Evolutionary conservation across 53 echinoderm and acorn worm species (phyloP).

Genomic region (Apostichopus leukothele): DNA sequence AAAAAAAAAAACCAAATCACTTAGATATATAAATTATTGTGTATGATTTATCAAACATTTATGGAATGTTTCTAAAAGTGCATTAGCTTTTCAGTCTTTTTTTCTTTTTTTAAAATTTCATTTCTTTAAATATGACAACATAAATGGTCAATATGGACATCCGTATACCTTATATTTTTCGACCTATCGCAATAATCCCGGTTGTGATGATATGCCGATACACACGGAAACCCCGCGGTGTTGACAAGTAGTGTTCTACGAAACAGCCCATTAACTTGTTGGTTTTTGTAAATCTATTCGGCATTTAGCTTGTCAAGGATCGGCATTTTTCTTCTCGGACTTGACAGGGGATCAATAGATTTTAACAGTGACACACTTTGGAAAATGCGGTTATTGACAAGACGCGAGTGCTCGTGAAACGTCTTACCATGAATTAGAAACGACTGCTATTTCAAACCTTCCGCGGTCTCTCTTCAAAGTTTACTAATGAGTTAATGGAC

Average conservation of each 20-base stretch:
- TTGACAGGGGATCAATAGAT: slow-evolving; percentile 8
- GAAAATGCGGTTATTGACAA: not conserved
- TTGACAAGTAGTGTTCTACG: not conserved
- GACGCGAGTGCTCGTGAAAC: not conserved
- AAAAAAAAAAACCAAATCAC: too few species aligned
- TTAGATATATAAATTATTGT: too few species aligned
- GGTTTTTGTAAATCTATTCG: slow-evolving; percentile 20
- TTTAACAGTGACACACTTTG: not conserved
- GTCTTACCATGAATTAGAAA: slow-evolving; percentile 2
- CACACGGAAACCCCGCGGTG: not conserved
- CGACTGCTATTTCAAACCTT: slow-evolving; percentile 14
- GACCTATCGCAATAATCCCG: not conserved
- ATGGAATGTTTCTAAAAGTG: too few species aligned
- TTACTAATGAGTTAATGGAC: slow-evolving; percentile 34
- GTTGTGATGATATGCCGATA: too few species aligned
- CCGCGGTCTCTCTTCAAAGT: not conserved
- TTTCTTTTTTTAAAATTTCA: too few species aligned
- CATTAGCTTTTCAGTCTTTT: too few species aligned
- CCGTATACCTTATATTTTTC: not conserved
- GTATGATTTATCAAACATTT: too few species aligned
- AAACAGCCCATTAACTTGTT: slow-evolving; percentile 37
- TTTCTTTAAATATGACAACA: too few species aligned
- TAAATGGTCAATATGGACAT: slow-evolving; percentile 2
- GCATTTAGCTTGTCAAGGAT: slow-evolving; percentile 29
- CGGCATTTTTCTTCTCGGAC: not conserved